Base-by-base conservation (phyloP, 2,113 vertebrate genomes). In the Coregonus clupeaformis region DNA sequence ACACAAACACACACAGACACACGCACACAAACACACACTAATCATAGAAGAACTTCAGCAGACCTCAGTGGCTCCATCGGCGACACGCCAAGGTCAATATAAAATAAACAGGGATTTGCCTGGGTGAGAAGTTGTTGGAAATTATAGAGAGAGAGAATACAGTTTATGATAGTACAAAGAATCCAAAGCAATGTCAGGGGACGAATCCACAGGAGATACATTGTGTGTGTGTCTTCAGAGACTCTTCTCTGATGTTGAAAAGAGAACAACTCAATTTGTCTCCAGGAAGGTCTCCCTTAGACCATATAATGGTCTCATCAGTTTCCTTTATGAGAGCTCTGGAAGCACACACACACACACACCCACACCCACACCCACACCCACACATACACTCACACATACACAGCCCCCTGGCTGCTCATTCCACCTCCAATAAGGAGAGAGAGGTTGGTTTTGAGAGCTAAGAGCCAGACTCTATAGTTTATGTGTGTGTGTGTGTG, bases 71-170 rank as follows among this genome's bases (percentile, higher is more conserved):
- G 27, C 36, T 42, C 14, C 52, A 14, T 14, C 52, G 1, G 52
- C 2, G 52, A 55, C 52, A 55, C 52, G 6, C 86, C 87, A 90
- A 90, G 87, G 89, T 91, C 89, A 86, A 87, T 85, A 20, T 20
- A 49, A 1, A 89, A 85, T 85, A 87, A 88, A 81, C 70, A 80
- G 83, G 81, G 77, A 87, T 89, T 88, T 86, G 80, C 80, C 82
- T 69, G 70, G 82, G 82, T 77, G 87, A 83, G 85, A 29, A 74
- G 66, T 49, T 84, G 83, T 71, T 82, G 75, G 5, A 65, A 82
- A 81, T 80, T 69, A 85, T 62, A 72, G 20, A 72, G 20, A 71
- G 77, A 82, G 77, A 11, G 36, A 42, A 42, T 7, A 42, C 2
- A 2, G 36, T 42, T 42, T 42, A 11, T 42, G 9, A 11, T 7